Percentiles rank a stretch among this genome's conserved stretches.
These are phyloP conservation scores for Sinella curviseta DNA, from an alignment of 1,140 invertebrate genomes.

Conservation along the genomic window DNA sequence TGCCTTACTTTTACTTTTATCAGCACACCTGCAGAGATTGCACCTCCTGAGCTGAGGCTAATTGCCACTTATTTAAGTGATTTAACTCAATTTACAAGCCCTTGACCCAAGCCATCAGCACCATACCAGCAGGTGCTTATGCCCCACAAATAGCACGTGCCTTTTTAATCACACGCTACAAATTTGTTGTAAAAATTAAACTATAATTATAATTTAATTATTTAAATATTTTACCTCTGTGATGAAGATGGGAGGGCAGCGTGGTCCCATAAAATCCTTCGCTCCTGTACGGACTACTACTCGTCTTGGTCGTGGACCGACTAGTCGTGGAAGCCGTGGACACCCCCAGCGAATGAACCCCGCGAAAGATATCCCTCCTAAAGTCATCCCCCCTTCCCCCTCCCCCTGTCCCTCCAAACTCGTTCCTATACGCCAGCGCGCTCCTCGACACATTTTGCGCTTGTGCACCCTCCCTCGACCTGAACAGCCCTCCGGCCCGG, in stretches of 20 bases:
- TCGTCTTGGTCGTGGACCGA: slow-evolving; percentile 88
- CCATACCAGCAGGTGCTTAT: too few species aligned
- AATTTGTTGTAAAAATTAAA: too few species aligned
- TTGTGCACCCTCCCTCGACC: slow-evolving; percentile 36
- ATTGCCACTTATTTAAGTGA: too few species aligned
- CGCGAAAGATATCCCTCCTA: slow-evolving; percentile 61
- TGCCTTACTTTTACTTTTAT: too few species aligned
- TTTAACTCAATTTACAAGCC: too few species aligned
- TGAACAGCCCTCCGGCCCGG: slow-evolving; percentile 55
- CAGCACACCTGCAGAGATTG: too few species aligned
- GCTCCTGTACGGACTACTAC: slow-evolving; percentile 79
- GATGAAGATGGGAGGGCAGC: slow-evolving; percentile 11
- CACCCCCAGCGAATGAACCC: slow-evolving; percentile 78
- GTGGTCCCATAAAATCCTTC: slow-evolving; percentile 43
- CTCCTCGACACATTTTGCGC: slow-evolving; percentile 61
- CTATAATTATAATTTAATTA: too few species aligned
- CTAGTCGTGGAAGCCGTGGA: slow-evolving; percentile 94
- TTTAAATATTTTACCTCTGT: too few species aligned
- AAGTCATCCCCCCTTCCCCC: slow-evolving; percentile 47
- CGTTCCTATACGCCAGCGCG: slow-evolving; percentile 77
- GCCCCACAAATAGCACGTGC: too few species aligned
- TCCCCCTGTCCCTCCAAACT: slow-evolving; percentile 52
- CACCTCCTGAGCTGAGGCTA: too few species aligned
- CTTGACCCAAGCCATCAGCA: background rate
- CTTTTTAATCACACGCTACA: too few species aligned